Evolutionary conservation across 2,888 invertebrate species (phyloP), one percentile per base, ranked within the genome.

Genomic region (Tryphoninae sp.): DNA sequence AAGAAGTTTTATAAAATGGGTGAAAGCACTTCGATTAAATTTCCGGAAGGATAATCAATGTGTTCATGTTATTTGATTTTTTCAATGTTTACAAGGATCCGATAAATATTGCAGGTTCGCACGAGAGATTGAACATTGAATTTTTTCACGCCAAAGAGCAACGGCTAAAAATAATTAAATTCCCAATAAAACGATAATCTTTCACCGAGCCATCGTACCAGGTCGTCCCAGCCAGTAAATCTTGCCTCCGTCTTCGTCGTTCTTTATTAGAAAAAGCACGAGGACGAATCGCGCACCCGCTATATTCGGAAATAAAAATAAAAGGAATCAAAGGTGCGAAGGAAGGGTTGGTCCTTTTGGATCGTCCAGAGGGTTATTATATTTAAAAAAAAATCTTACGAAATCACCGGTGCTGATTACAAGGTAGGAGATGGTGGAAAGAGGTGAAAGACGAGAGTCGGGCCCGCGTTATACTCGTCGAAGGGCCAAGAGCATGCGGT

Each of bases 361-460:
- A 75, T 73, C 78, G 78, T 80, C 84, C 51, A 69, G 55, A 73
- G 82, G 85, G 84, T 86, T 85, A 83, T 85, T 85, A 83, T 80
- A 86, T 78, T 69, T 55, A 42, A 11, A 23, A 58, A 65, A 78
- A 69, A 61, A 85, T 84, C 85, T 69, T 73, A 76, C 73, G 82
- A 87, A 89, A 89, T 88, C 86, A 86, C 85, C 84, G 75, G 80
- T 85, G 81, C 83, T 89, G 89, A 90, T 90, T 90, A 88, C 86
- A 90, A 85, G 87, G 87, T 89, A 84, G 79, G 72, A 49, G 61
- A 33, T 51, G 69, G 19, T 23, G 75, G 26, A 71, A 68, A 61
- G 75, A 62, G 64, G 62, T 75, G 71, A 78, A 74, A 74, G 51
- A 69, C 68, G 75, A 19, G 53, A 75, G 78, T 76, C 51, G 19